Percentiles rank a stretch among this genome's conserved stretches.
Conservation (phyloP, 1,140 invertebrate species). For the Leptestheria dahalacensis region DNA sequence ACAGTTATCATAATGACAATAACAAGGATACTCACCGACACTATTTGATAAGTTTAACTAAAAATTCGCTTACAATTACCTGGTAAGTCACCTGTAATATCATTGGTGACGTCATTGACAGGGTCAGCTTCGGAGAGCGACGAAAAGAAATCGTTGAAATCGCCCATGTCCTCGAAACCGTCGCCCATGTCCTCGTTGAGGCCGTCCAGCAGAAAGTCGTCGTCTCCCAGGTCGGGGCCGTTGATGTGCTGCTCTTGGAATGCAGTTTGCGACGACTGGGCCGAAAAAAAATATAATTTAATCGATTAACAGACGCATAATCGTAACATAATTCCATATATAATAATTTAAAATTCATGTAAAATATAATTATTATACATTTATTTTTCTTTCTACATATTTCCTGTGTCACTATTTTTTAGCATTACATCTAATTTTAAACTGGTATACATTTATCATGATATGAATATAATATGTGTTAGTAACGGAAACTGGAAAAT, state of each 20-base stretch:
- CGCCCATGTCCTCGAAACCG: constrained; percentile 41
- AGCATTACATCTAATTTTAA: too few species aligned
- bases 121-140: constrained; percentile 10
- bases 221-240: constrained; percentile 54
- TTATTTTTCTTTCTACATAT: too few species aligned
- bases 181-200: constrained; percentile 36
- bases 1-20: too few species aligned
- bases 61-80: too few species aligned
- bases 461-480: too few species aligned
- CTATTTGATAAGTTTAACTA: too few species aligned
- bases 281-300: constrained; percentile 3
- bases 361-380: too few species aligned
- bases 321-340: not conserved
- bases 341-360: not conserved
- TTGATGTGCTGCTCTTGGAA: constrained; percentile 67
- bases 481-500: too few species aligned
- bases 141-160: constrained; percentile 17
- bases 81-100: not conserved
- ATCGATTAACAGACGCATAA: constrained; percentile 5
- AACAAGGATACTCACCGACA: too few species aligned
- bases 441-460: too few species aligned
- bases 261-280: constrained; percentile 65
- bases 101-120: constrained; percentile 15
- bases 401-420: too few species aligned
- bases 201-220: constrained; percentile 46